Conservation (phyloP, 2,113 vertebrate genomes). For the Peromyscus maniculatus region DNA sequence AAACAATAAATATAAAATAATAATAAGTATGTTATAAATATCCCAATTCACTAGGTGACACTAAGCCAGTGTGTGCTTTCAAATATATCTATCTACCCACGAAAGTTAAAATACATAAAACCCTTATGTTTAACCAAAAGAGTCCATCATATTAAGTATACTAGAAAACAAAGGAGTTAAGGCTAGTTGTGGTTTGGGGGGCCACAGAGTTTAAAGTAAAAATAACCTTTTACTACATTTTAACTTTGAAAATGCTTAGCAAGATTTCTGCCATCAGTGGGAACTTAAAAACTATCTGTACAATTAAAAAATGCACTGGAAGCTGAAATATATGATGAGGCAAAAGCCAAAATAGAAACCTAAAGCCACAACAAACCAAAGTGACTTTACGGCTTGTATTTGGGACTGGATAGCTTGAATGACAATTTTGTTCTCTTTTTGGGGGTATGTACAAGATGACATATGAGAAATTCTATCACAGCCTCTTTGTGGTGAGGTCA, state of each 20-base stretch:
- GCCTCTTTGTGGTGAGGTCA: not conserved
- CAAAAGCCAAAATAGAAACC: not conserved
- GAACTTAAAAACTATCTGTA: not conserved
- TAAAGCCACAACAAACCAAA: not conserved
- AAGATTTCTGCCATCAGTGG: not conserved
- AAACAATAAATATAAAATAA: not conserved
- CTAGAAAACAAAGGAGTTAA: not conserved
- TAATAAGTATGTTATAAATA: not conserved
- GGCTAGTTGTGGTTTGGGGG: not conserved
- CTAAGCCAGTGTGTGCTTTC: not conserved
- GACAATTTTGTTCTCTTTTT: not conserved
- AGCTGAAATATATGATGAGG: not conserved
- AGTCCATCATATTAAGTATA: not conserved
- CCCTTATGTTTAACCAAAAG: not conserved
- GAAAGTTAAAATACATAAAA: not conserved
- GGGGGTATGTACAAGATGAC: not conserved
- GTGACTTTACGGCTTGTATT: not conserved
- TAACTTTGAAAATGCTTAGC: not conserved
- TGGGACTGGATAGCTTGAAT: not conserved
- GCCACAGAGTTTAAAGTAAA: not conserved
- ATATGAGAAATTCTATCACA: slow-evolving; percentile 29
- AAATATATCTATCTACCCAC: slow-evolving; percentile 28
- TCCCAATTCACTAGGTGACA: not conserved
- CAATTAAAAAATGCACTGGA: slow-evolving; percentile 14
- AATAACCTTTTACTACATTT: not conserved